phyloP scores from a whole-genome alignment of 2,888 invertebrate genomes.

The Eristalis tenax region DNA sequence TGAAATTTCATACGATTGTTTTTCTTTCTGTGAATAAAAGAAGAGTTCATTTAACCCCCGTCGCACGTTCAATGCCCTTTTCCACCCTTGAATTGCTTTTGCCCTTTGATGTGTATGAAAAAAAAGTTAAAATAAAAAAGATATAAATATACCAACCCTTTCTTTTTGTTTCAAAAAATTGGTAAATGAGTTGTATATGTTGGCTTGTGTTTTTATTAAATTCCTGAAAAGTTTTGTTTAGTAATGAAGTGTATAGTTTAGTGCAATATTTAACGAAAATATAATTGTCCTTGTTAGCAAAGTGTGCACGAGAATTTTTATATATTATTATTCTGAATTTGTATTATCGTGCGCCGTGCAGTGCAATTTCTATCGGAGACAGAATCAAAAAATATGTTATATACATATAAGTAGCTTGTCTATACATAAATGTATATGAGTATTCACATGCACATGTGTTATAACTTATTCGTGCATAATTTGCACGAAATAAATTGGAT shows the following conservation, averaged over 20 bases:
- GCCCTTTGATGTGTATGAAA: conserved; percentile 28
- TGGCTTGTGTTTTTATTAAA: conserved; percentile 21
- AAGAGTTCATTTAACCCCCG: conserved; percentile 66
- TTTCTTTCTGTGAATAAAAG: conserved; percentile 26
- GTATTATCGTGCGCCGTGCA: conserved; percentile 15
- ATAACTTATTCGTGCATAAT: background rate
- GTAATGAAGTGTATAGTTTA: conserved; percentile 7
- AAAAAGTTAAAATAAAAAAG: conserved; percentile 7
- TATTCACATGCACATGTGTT: background rate
- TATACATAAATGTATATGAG: background rate
- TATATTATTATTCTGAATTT: conserved; percentile 11
- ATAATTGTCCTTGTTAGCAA: background rate
- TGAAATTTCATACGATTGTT: background rate
- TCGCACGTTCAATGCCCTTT: conserved; percentile 64
- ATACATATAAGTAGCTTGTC: background rate
- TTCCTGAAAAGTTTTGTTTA: conserved; percentile 21
- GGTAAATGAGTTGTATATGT: conserved; percentile 10
- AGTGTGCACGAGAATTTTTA: background rate
- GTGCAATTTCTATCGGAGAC: conserved; percentile 33
- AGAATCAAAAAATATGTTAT: background rate
- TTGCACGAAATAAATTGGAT: conserved; percentile 53
- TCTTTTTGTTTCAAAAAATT: conserved; percentile 35
- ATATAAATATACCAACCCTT: conserved; percentile 17
- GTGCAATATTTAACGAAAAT: conserved; percentile 50
- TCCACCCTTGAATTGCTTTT: conserved; percentile 36